Percentiles rank a stretch among this genome's conserved stretches.
phyloP scores from a whole-genome alignment of 2,888 invertebrate species.

The Empis stercorea region DNA sequence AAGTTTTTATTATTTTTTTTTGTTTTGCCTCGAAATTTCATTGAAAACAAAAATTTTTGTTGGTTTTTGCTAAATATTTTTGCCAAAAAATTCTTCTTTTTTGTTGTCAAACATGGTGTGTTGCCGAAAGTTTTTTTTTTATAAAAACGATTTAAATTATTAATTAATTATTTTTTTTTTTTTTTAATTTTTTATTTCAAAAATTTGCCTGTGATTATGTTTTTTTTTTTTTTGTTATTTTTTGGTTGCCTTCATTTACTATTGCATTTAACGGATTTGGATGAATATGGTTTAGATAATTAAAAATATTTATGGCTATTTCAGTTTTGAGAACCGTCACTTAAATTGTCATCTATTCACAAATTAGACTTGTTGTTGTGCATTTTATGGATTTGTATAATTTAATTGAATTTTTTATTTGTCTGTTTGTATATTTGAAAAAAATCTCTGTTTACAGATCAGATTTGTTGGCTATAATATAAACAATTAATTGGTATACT shows the following conservation, averaged over 20 bases:
- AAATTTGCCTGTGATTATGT: conserved; percentile 10
- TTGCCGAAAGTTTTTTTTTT: background rate
- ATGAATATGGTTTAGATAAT: conserved; percentile 37
- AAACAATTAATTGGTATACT: too few species aligned
- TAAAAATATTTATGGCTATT: conserved; percentile 47
- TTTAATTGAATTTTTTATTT: too few species aligned
- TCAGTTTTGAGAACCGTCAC: conserved; percentile 55
- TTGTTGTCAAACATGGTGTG: too few species aligned
- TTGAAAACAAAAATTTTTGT: conserved; percentile 6
- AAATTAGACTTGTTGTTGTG: conserved; percentile 13
- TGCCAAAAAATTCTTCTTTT: background rate
- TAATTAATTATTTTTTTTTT: conserved; percentile 4
- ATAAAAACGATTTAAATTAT: background rate
- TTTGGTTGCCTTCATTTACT: conserved; percentile 64
- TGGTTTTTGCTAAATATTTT: conserved; percentile 10
- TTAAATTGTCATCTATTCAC: conserved; percentile 16
- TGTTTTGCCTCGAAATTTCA: conserved; percentile 11
- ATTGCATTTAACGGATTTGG: conserved; percentile 61
- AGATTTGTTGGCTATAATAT: too few species aligned
- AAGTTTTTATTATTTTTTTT: conserved; percentile 14
- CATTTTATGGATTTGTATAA: too few species aligned
- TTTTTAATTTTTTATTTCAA: too few species aligned
- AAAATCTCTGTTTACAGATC: too few species aligned
- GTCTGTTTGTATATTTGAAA: too few species aligned
- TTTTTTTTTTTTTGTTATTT: conserved; percentile 19